A percentile compares a stretch with the other conserved stretches of the same genome.
These are phyloP conservation scores for Hermodice carunculata DNA, from an alignment of 2,888 invertebrate genomes.

Conservation along the genomic window DNA sequence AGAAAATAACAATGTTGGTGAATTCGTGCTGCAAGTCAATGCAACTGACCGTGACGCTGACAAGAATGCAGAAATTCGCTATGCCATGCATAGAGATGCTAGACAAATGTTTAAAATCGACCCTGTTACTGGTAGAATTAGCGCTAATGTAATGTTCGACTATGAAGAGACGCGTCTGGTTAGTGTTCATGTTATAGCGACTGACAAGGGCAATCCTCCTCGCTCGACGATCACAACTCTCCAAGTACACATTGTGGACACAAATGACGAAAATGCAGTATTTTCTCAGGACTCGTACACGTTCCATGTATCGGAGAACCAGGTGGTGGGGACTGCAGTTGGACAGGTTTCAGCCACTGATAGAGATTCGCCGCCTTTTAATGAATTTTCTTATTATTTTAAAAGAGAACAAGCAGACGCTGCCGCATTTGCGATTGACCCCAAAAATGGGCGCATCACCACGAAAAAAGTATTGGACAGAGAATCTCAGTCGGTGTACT, in stretches of 20 bases:
- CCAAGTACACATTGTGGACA: conserved; percentile 18
- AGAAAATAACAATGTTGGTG: conserved; percentile 48
- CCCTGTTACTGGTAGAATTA: conserved; percentile 3
- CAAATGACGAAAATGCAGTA: conserved; percentile 24
- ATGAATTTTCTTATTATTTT: too few relatives aligned
- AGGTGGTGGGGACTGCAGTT: conserved; percentile 12
- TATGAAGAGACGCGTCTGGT: neutral
- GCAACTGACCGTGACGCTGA: conserved; percentile 91
- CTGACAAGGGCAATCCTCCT: conserved; percentile 86
- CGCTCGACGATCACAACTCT: conserved; percentile 88
- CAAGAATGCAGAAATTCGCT: conserved; percentile 73
- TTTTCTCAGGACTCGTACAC: conserved; percentile 16
- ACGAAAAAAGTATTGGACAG: conserved; percentile 74
- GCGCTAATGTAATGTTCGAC: conserved; percentile 11
- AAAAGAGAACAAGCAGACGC: neutral
- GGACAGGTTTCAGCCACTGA: conserved; percentile 19
- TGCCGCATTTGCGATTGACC: conserved; percentile 81
- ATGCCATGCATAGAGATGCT: conserved; percentile 2
- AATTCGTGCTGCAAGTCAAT: conserved; percentile 82
- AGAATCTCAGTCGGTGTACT: conserved; percentile 32
- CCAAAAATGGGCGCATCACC: conserved; percentile 85
- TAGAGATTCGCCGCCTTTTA: conserved; percentile 5
- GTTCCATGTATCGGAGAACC: conserved; percentile 30
- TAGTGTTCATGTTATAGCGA: conserved; percentile 80
- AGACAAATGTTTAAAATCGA: conserved; percentile 4